phyloP scores from a whole-genome alignment of 2,888 invertebrate species.

The Barypeithes pellucidus region DNA sequence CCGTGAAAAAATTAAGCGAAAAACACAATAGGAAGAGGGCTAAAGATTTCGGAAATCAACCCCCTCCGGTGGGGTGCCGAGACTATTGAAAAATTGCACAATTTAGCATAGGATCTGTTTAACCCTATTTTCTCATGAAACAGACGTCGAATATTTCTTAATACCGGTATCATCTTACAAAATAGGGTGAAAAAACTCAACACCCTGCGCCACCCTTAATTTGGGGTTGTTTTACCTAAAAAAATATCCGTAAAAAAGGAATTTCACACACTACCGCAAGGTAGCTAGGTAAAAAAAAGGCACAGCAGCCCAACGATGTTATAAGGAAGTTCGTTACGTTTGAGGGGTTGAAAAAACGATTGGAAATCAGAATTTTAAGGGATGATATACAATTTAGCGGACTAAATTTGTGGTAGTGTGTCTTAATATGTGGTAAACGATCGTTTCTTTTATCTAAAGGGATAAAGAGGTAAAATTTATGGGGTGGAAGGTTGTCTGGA shows the following conservation, averaged over 20 bases:
- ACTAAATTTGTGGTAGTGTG: slow-evolving; percentile 67
- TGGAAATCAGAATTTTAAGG: slow-evolving; percentile 51
- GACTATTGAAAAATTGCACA: slow-evolving; percentile 61
- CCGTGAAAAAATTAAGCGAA: slow-evolving; percentile 54
- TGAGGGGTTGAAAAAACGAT: slow-evolving; percentile 25
- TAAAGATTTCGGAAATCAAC: slow-evolving; percentile 23
- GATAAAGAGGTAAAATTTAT: slow-evolving; percentile 42
- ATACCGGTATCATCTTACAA: slow-evolving; percentile 69
- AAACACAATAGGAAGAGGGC: slow-evolving; percentile 50
- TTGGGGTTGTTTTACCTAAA: slow-evolving; percentile 62
- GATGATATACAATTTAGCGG: slow-evolving; percentile 62
- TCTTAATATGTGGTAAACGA: slow-evolving; percentile 68
- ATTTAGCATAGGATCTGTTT: slow-evolving; percentile 61
- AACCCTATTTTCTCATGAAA: slow-evolving; percentile 65
- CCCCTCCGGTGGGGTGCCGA: slow-evolving; percentile 32
- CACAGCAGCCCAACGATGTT: slow-evolving; percentile 25
- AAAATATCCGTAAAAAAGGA: slow-evolving; percentile 66
- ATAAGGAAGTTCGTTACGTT: slow-evolving; percentile 11
- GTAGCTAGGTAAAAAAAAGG: slow-evolving; percentile 56
- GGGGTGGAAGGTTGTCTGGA: slow-evolving; percentile 14
- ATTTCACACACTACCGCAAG: slow-evolving; percentile 67
- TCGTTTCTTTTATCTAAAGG: slow-evolving; percentile 27
- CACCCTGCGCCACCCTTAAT: slow-evolving; percentile 52
- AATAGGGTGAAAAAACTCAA: slow-evolving; percentile 60
- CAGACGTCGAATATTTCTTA: slow-evolving; percentile 66